Evolutionary conservation across 2,888 invertebrate genomes (phyloP), one percentile per base, ranked within the genome.

Genomic region (Protonemura montana): DNA sequence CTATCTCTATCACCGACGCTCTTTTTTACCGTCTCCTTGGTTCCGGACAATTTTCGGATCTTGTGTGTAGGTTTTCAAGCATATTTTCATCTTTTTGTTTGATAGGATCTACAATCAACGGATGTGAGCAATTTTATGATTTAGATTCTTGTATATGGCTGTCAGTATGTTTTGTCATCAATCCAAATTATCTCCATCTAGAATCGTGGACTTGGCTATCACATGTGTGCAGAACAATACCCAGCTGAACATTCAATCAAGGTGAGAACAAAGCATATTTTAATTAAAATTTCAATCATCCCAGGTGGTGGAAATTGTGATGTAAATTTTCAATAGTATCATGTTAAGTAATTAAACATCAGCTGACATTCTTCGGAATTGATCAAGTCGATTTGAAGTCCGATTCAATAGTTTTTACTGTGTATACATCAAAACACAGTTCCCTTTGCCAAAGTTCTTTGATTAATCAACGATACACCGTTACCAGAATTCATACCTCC

Each of bases 11-110:
- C 21, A 3, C 59, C 13, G 35, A 35, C 35, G 26, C n/a, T 78
- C 26, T 78, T 28, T 78, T 10, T 78, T 78, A 10, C 28, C 28
- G 78, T 78, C 78, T 26, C 25, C 78, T 78, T 78, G 10, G 78
- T 78, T 78, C 78, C 78, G 78, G 78, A 78, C 78, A 78, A 78
- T 78, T 59, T 78, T 78, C 78, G 78, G n/a, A 78, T 25, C 78
- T 78, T 77, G 26, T 78, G 78, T 78, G 78, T 78, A 78, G 78
- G 78, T 78, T 78, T 78, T 78, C 27, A 78, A 78, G 13, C 78
- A 78, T 78, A 78, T 78, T 78, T 27, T 26, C 26, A 26, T n/a
- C 6, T 28, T 78, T 28, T 78, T 28, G 26, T 78, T 78, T 78
- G 78, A 25, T 26, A 26, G 78, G 7, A 78, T 27, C 78, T 7